Base-by-base conservation (phyloP, 2,888 invertebrate species). In the Eumerus sabulonum region DNA sequence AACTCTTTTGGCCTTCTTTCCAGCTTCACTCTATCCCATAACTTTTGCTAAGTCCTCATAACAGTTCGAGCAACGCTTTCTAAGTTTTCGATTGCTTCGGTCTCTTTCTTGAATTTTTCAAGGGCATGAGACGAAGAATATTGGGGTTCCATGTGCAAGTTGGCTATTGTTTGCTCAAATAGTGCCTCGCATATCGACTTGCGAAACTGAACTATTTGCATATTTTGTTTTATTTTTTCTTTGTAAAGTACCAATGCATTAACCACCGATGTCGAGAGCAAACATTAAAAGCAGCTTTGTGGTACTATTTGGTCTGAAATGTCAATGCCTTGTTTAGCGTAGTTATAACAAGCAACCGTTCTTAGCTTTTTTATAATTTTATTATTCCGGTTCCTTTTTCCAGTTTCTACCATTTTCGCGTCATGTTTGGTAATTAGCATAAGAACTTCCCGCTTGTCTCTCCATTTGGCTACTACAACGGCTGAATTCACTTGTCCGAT, bases 11-110 rank as follows among this genome's bases (percentile, higher is more conserved):
- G 51, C 35, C 18, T 53, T 63, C 51, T 53, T 53, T 53, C 11
- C 42, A n/a, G 50, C 62, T 18, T 36, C 60, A 47, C 19, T 60
- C 19, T 18, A 19, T 42, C 53, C 53, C 35, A 19, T 44, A 9
- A 11, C 35, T 63, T 63, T 53, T 51, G 51, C 42, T 7, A 63
- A 35, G 5, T 63, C 17, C 27, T 27, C 53, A 12, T 63, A 63
- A 51, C 63, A 51, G 42, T 62, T 60, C 7, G 42, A 27, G 42
- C 50, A 62, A 18, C 62, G 50, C 42, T 62, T 62, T 40, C 60
- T 19, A 0, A 27, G 19, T 35, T 62, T 62, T 5, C 62, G 19
- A 14, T 62, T 50, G 11, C 19, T 40, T 7, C 14, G 18, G 13
- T 60, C 47, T 38, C 36, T 60, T 48, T 12, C 1, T 47, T 35